These are phyloP conservation scores for Ibycter americanus DNA, from an alignment of 2,797 vertebrate species.

Conservation along the genomic window DNA sequence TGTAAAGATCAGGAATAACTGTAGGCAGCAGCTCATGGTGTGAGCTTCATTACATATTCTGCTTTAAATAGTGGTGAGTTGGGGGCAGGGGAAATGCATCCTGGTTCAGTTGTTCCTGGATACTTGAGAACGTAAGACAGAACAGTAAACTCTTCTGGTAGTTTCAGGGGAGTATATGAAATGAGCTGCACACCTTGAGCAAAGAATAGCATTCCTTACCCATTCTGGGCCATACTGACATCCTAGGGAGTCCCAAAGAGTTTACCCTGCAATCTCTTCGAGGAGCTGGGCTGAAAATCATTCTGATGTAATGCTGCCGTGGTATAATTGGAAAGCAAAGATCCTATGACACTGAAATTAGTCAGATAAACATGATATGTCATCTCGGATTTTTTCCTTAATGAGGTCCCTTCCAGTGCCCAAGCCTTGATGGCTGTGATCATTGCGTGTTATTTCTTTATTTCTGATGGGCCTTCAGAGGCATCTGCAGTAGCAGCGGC, in stretches of 20 bases:
- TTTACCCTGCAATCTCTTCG: not conserved
- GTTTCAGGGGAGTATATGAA: not conserved
- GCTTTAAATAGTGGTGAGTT: not conserved
- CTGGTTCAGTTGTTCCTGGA: rapidly evolving
- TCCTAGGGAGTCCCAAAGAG: not conserved
- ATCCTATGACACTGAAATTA: not conserved
- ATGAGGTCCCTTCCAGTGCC: not conserved
- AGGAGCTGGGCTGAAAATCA: not conserved
- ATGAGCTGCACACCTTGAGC: not conserved
- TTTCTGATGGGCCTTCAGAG: not conserved
- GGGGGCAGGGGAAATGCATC: not conserved
- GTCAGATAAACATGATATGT: not conserved
- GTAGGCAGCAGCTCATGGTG: not conserved
- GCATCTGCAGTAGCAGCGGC: not conserved
- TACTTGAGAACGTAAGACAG: no score
- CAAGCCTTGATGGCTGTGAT: not conserved
- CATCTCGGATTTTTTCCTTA: not conserved
- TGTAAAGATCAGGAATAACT: not conserved
- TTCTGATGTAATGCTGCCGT: not conserved
- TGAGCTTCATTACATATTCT: not conserved
- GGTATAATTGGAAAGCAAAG: not conserved
- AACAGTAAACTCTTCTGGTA: not conserved
- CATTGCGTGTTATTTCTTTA: no score
- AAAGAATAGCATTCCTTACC: not conserved
- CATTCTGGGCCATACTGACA: rapidly evolving